Percentiles rank a stretch among this genome's conserved stretches.
phyloP scores from a whole-genome alignment of 1,140 invertebrate species.

The Sminthurinus signatus region DNA sequence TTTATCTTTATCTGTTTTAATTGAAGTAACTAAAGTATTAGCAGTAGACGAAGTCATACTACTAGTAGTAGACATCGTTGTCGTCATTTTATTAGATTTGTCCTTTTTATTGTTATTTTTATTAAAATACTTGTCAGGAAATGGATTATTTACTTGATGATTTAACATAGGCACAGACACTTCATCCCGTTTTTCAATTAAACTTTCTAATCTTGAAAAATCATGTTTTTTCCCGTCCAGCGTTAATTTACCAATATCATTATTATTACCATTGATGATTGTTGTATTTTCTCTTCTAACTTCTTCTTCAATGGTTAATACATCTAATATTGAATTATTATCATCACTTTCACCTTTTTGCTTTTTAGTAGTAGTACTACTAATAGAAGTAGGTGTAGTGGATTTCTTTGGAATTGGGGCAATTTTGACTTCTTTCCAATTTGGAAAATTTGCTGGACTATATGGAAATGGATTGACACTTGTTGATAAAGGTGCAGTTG shows the following conservation, averaged over 20 bases:
- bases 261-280: neutral
- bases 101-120: too few species aligned
- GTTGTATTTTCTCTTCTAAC: neutral
- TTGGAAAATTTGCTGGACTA: neutral
- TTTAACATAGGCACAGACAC: slow-evolving; percentile 24
- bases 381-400: too few species aligned
- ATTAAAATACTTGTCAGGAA: too few species aligned
- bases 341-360: neutral
- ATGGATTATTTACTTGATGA: neutral
- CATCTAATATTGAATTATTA: neutral
- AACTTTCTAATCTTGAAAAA: slow-evolving; percentile 36
- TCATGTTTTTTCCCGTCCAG: slow-evolving; percentile 27
- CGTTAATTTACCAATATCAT: neutral
- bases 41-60: too few species aligned
- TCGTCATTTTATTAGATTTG: too few species aligned
- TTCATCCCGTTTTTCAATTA: slow-evolving; percentile 36
- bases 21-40: too few species aligned
- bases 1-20: too few species aligned
- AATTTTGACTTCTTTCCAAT: slow-evolving; percentile 1
- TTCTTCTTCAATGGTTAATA: neutral
- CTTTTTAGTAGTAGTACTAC: slow-evolving; percentile 6
- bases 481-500: neutral
- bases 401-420: neutral
- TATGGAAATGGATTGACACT: too few species aligned
- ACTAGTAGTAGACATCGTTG: too few species aligned